A percentile compares a stretch with the other conserved stretches of the same genome.
Conservation (phyloP, 2,113 vertebrate genomes). For the Caretta caretta region DNA sequence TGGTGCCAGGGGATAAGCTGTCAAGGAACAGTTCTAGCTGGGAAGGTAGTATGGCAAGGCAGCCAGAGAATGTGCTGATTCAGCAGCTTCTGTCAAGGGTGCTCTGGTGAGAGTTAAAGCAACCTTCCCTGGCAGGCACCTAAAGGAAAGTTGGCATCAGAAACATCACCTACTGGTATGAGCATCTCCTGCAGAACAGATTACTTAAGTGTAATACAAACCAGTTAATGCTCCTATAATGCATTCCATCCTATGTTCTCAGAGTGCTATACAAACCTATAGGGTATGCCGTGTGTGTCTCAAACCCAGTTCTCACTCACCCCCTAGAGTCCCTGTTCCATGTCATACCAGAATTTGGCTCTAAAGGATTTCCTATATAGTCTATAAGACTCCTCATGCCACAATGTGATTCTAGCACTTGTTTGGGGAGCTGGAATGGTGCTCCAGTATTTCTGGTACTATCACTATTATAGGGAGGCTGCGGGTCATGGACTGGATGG, state of each 20-base stretch:
- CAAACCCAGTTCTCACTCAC: background rate
- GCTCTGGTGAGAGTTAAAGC: background rate
- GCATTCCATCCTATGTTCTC: background rate
- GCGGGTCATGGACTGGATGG: background rate
- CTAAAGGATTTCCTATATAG: background rate
- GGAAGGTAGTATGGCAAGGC: background rate
- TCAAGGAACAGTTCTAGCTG: background rate
- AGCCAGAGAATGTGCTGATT: background rate
- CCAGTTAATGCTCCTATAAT: rapidly evolving
- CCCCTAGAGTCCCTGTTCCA: background rate
- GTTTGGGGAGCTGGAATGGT: background rate
- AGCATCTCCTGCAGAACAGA: background rate
- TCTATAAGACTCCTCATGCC: background rate
- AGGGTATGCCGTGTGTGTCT: background rate
- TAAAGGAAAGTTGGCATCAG: background rate
- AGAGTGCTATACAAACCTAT: rapidly evolving
- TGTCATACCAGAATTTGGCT: background rate
- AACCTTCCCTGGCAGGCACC: background rate
- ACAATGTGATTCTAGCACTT: background rate
- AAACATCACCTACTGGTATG: rapidly evolving
- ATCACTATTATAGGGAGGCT: background rate
- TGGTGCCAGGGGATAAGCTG: background rate
- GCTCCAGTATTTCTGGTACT: background rate
- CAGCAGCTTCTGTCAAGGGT: background rate
- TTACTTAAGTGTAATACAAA: background rate